Base-by-base conservation (phyloP, 2,888 invertebrate genomes). In the Drosophila falleni region DNA sequence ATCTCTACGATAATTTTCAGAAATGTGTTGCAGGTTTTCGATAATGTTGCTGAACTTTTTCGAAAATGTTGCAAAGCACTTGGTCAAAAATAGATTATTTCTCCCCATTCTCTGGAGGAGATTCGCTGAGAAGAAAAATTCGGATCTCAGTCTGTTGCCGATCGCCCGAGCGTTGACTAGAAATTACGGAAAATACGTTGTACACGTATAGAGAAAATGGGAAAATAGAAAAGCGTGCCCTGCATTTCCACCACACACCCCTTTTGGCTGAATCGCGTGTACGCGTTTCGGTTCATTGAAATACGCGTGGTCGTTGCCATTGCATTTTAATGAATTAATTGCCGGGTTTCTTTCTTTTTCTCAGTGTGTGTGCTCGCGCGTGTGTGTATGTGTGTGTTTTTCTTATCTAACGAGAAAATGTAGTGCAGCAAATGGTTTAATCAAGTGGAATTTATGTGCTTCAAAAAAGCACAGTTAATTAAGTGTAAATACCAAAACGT, bases 401-500 rank as follows among this genome's bases (percentile, higher is more conserved):
- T 47, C 31, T 63, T 83, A 74, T 82, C 73, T 70, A 59, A 64
- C 47, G 37, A 53, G 29, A 59, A 78, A 77, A 70, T 71, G 68
- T 74, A 81, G 85, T 85, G 88, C 85, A 66, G 49, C 81, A 74
- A 89, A 90, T 85, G 86, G 89, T 89, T 89, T 90, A 89, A 90
- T 90, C 89, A 89, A 90, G 83, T 85, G 90, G 78, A 90, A 90
- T 90, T 89, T 90, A 89, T 89, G 87, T 83, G 87, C 73, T 69
- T 59, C 61, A 64, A 80, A 80, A 80, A 75, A 78, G 63, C 76
- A 77, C 81, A 89, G 88, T 83, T 81, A 87, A 89, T 87, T 86
- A 82, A 88, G 87, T 88, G 87, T 80, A 82, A 87, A 86, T 86
- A 73, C 68, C 68, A 78, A 73, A 47, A 47, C 46, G 62, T 59